A percentile compares a stretch with the other conserved stretches of the same genome.
These are phyloP conservation scores for Formica selysi DNA, from an alignment of 1,140 invertebrate genomes.

Conservation along the genomic window DNA sequence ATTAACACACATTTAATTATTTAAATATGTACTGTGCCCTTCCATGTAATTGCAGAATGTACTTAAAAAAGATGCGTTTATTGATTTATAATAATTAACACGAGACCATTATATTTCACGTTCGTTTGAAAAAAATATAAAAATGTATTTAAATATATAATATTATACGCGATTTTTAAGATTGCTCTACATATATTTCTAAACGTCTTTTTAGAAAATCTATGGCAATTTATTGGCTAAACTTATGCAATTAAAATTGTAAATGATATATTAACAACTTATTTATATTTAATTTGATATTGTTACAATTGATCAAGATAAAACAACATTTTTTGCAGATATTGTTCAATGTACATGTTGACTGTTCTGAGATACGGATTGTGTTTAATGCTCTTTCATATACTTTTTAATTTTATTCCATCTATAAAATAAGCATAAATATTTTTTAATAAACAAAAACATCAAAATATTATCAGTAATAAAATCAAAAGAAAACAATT, in stretches of 20 bases:
- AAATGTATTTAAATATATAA: neutral
- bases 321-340: neutral
- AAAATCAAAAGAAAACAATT: constrained; percentile 7
- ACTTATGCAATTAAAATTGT: constrained; percentile 18
- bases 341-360: constrained; percentile 19
- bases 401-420: constrained; percentile 39
- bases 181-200: constrained; percentile 7
- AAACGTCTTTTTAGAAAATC: neutral
- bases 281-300: constrained; percentile 26
- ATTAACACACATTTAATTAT: constrained; percentile 27
- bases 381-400: constrained; percentile 12
- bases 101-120: neutral
- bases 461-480: neutral
- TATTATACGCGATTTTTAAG: neutral
- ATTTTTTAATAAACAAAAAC: constrained; percentile 32
- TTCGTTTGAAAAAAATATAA: neutral
- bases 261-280: constrained; percentile 44
- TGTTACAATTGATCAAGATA: constrained; percentile 28
- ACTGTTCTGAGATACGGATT: constrained; percentile 26
- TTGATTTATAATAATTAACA: constrained; percentile 4
- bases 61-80: neutral
- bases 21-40: neutral
- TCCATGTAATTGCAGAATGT: neutral
- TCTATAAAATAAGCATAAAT: constrained; percentile 26
- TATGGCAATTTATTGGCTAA: constrained; percentile 21